Evolutionary conservation across 2,888 invertebrate genomes (phyloP).

Genomic region (Drosophila mimica): DNA sequence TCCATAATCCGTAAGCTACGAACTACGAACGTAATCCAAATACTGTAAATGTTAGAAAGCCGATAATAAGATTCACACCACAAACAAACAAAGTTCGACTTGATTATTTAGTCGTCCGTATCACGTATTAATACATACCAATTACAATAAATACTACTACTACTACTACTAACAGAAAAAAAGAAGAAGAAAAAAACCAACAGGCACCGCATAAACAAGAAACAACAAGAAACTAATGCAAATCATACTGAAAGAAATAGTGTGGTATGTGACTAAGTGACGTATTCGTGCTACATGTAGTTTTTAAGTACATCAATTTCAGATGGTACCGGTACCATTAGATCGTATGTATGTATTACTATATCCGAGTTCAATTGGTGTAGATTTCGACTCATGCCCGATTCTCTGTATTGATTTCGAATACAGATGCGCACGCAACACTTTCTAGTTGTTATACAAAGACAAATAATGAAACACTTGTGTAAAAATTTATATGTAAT

Average conservation of each 20-base stretch:
- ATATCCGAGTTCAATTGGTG: constrained; percentile 47
- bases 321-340: constrained; percentile 35
- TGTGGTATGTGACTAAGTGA: constrained; percentile 47
- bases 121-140: constrained; percentile 69
- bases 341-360: constrained; percentile 40
- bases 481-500: constrained; percentile 78
- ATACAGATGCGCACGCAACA: constrained; percentile 53
- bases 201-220: constrained; percentile 16
- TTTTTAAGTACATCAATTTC: constrained; percentile 51
- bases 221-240: constrained; percentile 27
- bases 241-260: constrained; percentile 6
- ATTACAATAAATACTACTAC: constrained; percentile 63
- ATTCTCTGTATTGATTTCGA: constrained; percentile 38
- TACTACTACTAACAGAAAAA: constrained; percentile 60
- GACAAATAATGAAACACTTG: constrained; percentile 72
- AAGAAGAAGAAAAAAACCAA: constrained; percentile 35
- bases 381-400: constrained; percentile 19
- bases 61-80: constrained; percentile 45
- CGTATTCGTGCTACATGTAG: constrained; percentile 56
- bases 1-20: constrained; percentile 54
- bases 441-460: constrained; percentile 80
- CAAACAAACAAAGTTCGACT: constrained; percentile 37
- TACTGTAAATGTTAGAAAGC: constrained; percentile 59
- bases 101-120: constrained; percentile 41
- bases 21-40: constrained; percentile 70